Conservation (phyloP, 2,113 vertebrate species). For the Callipepla squamata region DNA sequence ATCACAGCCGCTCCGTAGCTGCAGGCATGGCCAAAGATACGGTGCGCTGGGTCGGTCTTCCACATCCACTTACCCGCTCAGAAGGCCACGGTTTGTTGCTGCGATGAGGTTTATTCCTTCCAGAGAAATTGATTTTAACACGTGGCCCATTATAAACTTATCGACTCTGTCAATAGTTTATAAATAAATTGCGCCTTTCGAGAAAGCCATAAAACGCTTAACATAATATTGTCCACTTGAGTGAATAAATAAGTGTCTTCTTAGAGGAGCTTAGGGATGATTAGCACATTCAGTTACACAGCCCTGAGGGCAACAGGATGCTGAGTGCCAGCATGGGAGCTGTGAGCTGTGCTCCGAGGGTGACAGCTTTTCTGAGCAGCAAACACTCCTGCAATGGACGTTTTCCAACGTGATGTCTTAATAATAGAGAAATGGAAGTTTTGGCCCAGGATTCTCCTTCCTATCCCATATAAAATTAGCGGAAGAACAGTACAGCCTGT, state of each 20-base stretch:
- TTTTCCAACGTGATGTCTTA: neutral
- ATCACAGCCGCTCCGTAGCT: neutral
- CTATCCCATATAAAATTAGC: neutral
- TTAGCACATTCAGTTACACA: neutral
- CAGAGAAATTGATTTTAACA: constrained; percentile 73
- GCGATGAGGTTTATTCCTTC: constrained; percentile 46
- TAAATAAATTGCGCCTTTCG: constrained; percentile 65
- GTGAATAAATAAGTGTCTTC: constrained; percentile 70
- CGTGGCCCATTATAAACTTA: constrained; percentile 73
- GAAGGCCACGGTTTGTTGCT: constrained; percentile 7
- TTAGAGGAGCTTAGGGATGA: constrained; percentile 33
- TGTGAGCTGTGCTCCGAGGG: neutral
- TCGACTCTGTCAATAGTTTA: constrained; percentile 67
- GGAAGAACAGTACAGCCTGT: neutral
- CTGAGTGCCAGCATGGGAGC: neutral
- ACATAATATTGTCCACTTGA: constrained; percentile 62
- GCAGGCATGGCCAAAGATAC: neutral
- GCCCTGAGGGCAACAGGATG: neutral
- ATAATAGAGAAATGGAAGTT: constrained; percentile 35
- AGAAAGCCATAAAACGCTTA: constrained; percentile 66
- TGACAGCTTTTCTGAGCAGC: neutral
- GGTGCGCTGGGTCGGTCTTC: neutral
- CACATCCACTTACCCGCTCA: neutral
- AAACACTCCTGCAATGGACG: neutral
- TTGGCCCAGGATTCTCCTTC: neutral